A percentile compares a stretch with the other conserved stretches of the same genome.
These are phyloP conservation scores for Enteromius paludinosus DNA, from an alignment of 2,797 vertebrate species.

Conservation along the genomic window DNA sequence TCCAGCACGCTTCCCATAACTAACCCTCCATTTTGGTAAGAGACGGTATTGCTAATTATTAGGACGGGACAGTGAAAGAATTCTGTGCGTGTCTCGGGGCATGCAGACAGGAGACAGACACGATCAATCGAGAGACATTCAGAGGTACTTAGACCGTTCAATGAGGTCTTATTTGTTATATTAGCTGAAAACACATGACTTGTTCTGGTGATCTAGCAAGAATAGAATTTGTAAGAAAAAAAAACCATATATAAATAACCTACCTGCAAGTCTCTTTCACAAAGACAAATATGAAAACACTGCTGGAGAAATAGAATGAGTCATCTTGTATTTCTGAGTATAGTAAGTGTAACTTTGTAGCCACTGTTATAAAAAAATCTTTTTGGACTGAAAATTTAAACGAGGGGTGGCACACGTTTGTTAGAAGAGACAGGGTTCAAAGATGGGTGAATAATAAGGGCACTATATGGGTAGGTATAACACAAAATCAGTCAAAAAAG, in stretches of 20 bases:
- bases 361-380: not conserved
- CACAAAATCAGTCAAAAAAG: constrained; percentile 67
- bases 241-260: not conserved
- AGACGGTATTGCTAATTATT: constrained; percentile 69
- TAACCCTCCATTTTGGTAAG: constrained; percentile 71
- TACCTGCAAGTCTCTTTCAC: not conserved
- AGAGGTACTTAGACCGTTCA: constrained; percentile 56
- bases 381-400: not conserved
- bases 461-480: not conserved
- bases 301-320: not conserved
- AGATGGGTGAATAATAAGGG: not conserved
- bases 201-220: constrained; percentile 13
- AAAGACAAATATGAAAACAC: not conserved
- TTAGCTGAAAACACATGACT: constrained; percentile 47
- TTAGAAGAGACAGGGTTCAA: not conserved
- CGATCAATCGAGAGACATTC: constrained; percentile 54
- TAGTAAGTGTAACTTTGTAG: not conserved
- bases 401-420: not conserved
- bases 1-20: constrained; percentile 63
- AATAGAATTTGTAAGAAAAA: not conserved
- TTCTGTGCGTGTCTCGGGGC: constrained; percentile 56
- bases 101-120: constrained; percentile 62
- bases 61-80: constrained; percentile 56
- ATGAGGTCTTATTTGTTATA: constrained; percentile 55
- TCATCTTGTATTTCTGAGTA: not conserved